A percentile compares a stretch with the other conserved stretches of the same genome.
phyloP scores from a whole-genome alignment of 2,113 vertebrate genomes.

The Indicator indicator region DNA sequence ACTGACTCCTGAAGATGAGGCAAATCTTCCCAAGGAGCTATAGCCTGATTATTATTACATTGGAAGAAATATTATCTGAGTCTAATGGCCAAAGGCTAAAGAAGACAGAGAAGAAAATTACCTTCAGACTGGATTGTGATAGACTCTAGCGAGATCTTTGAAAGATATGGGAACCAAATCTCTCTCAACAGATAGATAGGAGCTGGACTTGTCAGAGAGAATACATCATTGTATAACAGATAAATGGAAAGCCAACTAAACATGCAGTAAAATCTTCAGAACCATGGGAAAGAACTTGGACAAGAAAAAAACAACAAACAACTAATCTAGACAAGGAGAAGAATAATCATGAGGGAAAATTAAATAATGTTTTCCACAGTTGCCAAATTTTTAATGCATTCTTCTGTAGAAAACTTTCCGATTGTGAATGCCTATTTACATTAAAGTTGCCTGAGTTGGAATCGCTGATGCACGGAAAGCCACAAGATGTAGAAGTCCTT shows the following conservation, averaged over 20 bases:
- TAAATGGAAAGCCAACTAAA: not conserved
- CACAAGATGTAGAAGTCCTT: not conserved
- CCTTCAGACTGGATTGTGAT: not conserved
- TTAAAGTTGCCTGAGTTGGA: not conserved
- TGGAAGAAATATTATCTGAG: conserved; percentile 6
- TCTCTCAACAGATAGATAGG: not conserved
- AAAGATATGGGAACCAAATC: not conserved
- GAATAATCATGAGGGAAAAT: not conserved
- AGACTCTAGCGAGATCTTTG: not conserved
- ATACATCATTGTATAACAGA: not conserved
- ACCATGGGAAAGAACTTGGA: not conserved
- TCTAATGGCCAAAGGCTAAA: not conserved
- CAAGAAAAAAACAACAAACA: not conserved
- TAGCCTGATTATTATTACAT: not conserved
- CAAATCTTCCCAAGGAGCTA: not conserved
- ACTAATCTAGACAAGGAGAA: not conserved
- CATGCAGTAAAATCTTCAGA: not conserved
- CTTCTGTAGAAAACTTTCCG: not conserved
- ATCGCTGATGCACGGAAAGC: not conserved
- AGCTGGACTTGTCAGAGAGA: not conserved
- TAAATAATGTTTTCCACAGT: conserved; percentile 1
- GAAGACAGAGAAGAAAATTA: not conserved
- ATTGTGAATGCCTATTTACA: not conserved
- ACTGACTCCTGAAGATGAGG: not conserved
- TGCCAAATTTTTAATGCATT: not conserved